phyloP scores from a whole-genome alignment of 2,113 vertebrate genomes.

The Crocuta crocuta region DNA sequence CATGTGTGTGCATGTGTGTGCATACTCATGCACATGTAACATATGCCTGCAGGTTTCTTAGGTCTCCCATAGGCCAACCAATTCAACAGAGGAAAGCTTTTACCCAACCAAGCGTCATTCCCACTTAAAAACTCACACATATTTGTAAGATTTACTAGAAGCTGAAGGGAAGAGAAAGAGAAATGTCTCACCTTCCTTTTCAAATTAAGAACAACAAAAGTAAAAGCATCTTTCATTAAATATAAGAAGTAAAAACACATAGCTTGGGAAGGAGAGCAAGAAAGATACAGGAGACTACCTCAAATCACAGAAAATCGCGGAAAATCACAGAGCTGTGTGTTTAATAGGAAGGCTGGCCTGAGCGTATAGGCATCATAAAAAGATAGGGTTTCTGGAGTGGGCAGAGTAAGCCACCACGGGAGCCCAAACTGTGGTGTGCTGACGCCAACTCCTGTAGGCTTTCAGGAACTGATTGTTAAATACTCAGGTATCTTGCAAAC shows the following conservation, averaged over 20 bases:
- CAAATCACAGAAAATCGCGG: not conserved
- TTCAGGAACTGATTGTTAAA: not conserved
- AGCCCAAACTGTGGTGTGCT: not conserved
- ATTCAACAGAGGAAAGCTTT: not conserved
- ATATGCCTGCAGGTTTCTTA: not conserved
- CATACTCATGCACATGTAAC: not conserved
- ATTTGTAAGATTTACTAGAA: not conserved
- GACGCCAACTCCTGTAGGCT: not conserved
- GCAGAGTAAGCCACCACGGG: not conserved
- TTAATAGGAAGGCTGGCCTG: not conserved
- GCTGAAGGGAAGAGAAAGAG: not conserved
- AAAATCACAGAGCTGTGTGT: not conserved
- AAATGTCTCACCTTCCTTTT: not conserved
- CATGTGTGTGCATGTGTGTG: too few relatives aligned
- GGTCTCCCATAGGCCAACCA: not conserved
- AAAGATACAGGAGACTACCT: not conserved
- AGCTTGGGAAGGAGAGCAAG: not conserved
- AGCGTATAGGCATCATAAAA: not conserved
- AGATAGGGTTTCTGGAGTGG: not conserved
- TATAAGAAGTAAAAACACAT: not conserved
- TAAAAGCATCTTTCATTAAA: conserved; percentile 8
- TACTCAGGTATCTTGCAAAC: not conserved
- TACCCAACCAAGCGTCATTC: not conserved
- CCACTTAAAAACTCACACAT: not conserved
- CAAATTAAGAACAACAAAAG: not conserved